Conservation (phyloP, 1,140 invertebrate genomes). For the Microplitis demolitor region DNA sequence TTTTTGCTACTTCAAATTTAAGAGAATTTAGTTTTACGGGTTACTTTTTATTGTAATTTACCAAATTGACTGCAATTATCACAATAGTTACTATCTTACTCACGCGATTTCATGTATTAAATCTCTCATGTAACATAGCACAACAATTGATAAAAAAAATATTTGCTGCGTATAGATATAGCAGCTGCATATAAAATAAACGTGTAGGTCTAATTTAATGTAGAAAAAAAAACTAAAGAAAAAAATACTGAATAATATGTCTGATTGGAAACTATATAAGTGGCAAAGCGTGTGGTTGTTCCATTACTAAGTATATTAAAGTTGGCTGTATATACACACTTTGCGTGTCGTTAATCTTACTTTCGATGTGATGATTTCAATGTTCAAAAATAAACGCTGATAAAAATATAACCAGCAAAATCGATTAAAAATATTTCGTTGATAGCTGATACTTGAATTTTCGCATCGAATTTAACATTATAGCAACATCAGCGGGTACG, state of each 20-base stretch:
- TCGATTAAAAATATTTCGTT: constrained; percentile 12
- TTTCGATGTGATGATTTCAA: neutral
- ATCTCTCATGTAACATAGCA: too few relatives aligned
- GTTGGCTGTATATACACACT: neutral
- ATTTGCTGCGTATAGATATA: too few relatives aligned
- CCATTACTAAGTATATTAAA: neutral
- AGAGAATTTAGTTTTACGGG: too few relatives aligned
- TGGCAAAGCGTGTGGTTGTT: neutral
- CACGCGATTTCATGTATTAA: too few relatives aligned
- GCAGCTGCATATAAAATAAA: too few relatives aligned
- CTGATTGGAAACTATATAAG: neutral
- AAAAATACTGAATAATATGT: neutral
- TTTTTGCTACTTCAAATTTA: too few relatives aligned
- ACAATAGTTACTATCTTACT: too few relatives aligned
- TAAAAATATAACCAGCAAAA: neutral
- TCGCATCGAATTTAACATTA: neutral
- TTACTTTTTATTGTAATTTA: too few relatives aligned
- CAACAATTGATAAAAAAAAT: too few relatives aligned
- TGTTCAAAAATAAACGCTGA: neutral
- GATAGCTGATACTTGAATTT: neutral
- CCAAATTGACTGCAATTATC: too few relatives aligned
- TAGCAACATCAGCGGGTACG: constrained; percentile 15
- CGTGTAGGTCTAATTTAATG: too few relatives aligned
- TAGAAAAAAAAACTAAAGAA: too few relatives aligned
- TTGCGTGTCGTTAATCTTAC: constrained; percentile 1